Evolutionary conservation across 2,888 invertebrate species (phyloP).

Genomic region (Hoplodrina blanda): DNA sequence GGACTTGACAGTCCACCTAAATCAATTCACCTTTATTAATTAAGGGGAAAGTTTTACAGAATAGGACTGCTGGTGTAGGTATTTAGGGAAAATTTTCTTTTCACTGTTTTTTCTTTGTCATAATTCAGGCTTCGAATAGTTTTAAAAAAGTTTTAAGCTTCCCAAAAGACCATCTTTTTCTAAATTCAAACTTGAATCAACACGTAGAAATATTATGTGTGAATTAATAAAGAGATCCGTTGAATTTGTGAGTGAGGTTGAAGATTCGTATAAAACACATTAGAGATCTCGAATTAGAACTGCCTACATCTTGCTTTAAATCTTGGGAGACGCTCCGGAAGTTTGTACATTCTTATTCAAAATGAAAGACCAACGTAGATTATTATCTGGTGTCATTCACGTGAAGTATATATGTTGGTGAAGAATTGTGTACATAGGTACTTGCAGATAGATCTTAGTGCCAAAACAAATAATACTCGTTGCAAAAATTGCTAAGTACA

Average conservation of each 20-base stretch:
- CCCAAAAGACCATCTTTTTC: not conserved
- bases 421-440: too few relatives aligned
- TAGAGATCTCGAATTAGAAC: slow-evolving; percentile 49
- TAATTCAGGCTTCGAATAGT: not conserved
- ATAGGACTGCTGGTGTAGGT: too few relatives aligned
- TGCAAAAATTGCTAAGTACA: too few relatives aligned
- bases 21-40: too few relatives aligned
- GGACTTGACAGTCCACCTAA: too few relatives aligned
- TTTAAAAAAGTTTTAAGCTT: not conserved
- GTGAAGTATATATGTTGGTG: not conserved
- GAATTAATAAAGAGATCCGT: slow-evolving; percentile 22
- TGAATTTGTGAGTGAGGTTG: slow-evolving; percentile 14
- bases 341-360: slow-evolving; percentile 41
- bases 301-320: slow-evolving; percentile 37
- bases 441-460: too few relatives aligned
- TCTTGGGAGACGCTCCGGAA: slow-evolving; percentile 40
- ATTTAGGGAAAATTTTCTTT: too few relatives aligned
- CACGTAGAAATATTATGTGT: slow-evolving; percentile 7
- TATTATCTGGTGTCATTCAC: slow-evolving; percentile 27
- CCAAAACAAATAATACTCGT: too few relatives aligned
- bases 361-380: slow-evolving; percentile 27
- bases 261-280: slow-evolving; percentile 49
- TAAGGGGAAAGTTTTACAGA: too few relatives aligned
- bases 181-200: slow-evolving; percentile 8
- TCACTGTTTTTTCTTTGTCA: too few relatives aligned